Evolutionary conservation across 2,113 vertebrate species (phyloP).

Genomic region (Taxidea taxus): DNA sequence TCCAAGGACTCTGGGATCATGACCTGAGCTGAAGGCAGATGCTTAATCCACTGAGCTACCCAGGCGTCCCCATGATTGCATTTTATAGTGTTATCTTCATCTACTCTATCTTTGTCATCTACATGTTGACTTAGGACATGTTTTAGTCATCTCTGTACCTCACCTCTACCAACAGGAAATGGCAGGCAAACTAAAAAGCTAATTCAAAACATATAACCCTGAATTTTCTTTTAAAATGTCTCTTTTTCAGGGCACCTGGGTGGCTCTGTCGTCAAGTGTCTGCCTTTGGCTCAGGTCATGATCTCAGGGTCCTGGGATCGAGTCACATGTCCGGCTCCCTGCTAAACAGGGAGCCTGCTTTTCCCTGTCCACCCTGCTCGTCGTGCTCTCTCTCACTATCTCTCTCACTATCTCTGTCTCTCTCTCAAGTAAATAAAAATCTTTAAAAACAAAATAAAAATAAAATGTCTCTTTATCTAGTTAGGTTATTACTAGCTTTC

Average conservation of each 20-base stretch:
- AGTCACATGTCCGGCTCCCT: no score
- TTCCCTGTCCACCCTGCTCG: no score
- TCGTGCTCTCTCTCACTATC: no score
- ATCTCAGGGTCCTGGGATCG: no score
- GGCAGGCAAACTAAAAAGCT: neutral
- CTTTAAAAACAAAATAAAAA: neutral
- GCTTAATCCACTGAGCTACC: no score
- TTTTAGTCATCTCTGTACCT: neutral
- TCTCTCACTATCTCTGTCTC: no score
- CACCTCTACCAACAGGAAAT: neutral
- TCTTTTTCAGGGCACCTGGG: neutral
- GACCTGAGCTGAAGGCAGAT: no score
- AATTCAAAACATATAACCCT: neutral
- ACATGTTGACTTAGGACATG: neutral
- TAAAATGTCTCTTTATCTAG: neutral
- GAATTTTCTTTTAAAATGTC: conserved; percentile 3
- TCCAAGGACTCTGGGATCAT: no score
- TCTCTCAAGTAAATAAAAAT: no score
- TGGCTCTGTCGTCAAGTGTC: no score
- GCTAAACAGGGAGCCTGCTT: no score
- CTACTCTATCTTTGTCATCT: neutral
- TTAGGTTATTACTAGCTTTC: neutral
- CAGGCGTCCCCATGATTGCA: neutral
- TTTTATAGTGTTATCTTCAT: neutral
- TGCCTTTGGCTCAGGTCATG: no score